Base-by-base conservation (phyloP, 53 echinoderm and acorn worm genomes). In the Paracentrotus lividus region DNA sequence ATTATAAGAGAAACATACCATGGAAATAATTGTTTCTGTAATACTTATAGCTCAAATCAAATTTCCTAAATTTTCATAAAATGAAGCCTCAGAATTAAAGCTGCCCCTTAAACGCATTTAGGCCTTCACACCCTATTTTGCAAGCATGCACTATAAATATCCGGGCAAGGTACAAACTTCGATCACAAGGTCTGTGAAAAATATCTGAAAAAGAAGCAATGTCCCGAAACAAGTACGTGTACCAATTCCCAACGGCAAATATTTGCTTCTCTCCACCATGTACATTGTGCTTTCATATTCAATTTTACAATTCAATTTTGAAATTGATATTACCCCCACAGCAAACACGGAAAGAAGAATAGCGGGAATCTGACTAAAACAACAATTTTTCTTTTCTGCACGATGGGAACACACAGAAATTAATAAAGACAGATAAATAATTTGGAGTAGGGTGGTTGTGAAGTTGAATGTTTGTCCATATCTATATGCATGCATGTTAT, bases 181-280 rank as follows among this genome's bases (percentile, higher is more conserved):
- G 81, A 81, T 81, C 49, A 47, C 47, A 13, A 81, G 81, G 45
- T 8, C n/a, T n/a, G 1, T 1, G 81, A 24, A 27, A 81, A 81
- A 81, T 45, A 18, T n/a, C n/a, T n/a, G 47, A 47, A 23, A 81
- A 78, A 40, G 40, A 36, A 6, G 72, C 72, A 32, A 15, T 81
- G 86, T 56, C 56, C 86, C 23, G 72, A 90, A 90, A 90, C 75
- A 90, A 90, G 90, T 90, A 29, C 69, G 69, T 49, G 69, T 54
- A 72, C 90, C 90, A 90, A 68, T 90, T 69, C 90, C 68, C 90
- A 49, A 29, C 34, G n/a, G 72, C 72, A 68, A 90, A 90, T 90
- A 90, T 90, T 90, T 66, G 66, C 90, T 32, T 53, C 72, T 9
- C 42, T 31, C 52, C 52, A 64, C 33, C 49, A 75, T 72, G 72